Evolutionary conservation across 2,113 vertebrate genomes (phyloP), one percentile per base, ranked within the genome.

Genomic region (Campylomormyrus numenius): DNA sequence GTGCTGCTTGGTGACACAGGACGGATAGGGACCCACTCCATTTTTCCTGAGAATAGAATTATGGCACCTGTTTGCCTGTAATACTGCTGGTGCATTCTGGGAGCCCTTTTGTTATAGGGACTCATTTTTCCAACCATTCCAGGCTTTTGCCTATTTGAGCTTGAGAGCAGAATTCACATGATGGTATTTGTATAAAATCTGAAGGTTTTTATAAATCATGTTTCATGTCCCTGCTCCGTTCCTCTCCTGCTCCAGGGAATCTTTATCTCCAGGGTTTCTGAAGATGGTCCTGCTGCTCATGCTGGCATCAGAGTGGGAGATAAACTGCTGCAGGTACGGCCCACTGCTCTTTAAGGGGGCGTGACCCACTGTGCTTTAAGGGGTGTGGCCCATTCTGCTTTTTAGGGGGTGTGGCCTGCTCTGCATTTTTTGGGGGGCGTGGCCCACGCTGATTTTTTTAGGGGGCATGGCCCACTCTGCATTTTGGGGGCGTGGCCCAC

Each of bases 181-280:
- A 77, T 19, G 10, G 35, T 42, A 7, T 42, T 42, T 39, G 35
- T 42, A 19, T 80, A 1, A 19, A 80, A 6, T 35, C 2, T 39
- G 31, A 77, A 17, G 35, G 74, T 15, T 42, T 35, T 80, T 80
- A 17, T 19, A 42, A 39, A 80, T 6, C 70, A 17, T 19, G 13
- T 77, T 77, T 77, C 1, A 19, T 80, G 42, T 80, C 66, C 27
- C 66, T 80, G 15, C 17, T 35, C 15, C 1, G 6, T 80, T 80
- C 35, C 24, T 85, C 83, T 49, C 83, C 10, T 1, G 42, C 87
- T 91, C 89, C 88, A 99, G 98, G 98, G 98, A 24, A 97, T 99
- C 91, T 99, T 99, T 91, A 99, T 99, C 89, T 99, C 98, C 8
- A 96, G 98, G 0, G 98, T 99, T n/a, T 98, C 98, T 0, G 98